Evolutionary conservation across 2,113 vertebrate genomes (phyloP).

Genomic region (Myotis lucifugus): DNA sequence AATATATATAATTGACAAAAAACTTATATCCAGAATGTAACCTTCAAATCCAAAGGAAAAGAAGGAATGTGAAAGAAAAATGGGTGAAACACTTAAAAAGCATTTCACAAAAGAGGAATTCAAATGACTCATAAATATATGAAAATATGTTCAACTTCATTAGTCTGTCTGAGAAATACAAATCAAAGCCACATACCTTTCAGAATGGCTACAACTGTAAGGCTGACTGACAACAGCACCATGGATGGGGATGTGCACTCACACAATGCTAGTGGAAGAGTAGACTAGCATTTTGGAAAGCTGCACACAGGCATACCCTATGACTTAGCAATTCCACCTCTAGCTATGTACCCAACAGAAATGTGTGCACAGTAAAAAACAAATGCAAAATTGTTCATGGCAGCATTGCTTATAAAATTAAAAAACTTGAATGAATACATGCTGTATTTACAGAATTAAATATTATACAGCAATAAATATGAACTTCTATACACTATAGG

Average conservation of each 20-base stretch:
- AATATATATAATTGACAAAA: neutral
- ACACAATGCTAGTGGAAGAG: neutral
- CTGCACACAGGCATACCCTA: neutral
- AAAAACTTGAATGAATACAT: neutral
- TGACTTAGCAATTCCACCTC: neutral
- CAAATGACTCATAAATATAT: neutral
- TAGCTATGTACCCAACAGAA: neutral
- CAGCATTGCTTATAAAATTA: neutral
- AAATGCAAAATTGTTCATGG: neutral
- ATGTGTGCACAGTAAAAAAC: neutral
- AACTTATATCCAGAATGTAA: neutral
- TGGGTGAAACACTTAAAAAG: neutral
- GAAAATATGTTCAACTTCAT: neutral
- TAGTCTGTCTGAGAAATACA: neutral
- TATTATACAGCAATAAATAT: neutral
- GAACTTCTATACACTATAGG: neutral
- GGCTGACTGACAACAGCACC: neutral
- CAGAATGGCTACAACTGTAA: neutral
- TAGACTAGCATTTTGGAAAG: neutral
- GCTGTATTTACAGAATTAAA: neutral
- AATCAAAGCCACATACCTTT: neutral
- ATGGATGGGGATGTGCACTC: fast-evolving
- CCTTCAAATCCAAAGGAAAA: neutral
- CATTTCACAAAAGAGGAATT: neutral
- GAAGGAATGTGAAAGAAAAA: neutral